Conservation (phyloP, 2,888 invertebrate species). For the Chrysolina americana region DNA sequence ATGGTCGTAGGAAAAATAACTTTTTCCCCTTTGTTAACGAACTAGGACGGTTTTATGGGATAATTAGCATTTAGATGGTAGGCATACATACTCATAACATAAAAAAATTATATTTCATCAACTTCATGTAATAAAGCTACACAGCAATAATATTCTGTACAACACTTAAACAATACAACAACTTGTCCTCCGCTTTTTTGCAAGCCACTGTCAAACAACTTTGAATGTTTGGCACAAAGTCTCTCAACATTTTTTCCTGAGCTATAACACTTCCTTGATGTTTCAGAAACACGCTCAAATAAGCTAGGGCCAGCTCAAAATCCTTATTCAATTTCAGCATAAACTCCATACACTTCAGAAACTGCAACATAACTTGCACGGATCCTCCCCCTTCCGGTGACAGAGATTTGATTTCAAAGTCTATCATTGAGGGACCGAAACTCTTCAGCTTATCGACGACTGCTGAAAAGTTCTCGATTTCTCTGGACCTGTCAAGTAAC, state of each 20-base stretch:
- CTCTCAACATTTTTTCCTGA: slow-evolving; percentile 72
- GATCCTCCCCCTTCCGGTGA: slow-evolving; percentile 85
- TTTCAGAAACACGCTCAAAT: slow-evolving; percentile 90
- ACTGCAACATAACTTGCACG: slow-evolving; percentile 80
- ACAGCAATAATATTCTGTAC: slow-evolving; percentile 81
- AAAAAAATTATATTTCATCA: background rate
- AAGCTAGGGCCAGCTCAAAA: slow-evolving; percentile 93
- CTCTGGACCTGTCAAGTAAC: slow-evolving; percentile 72
- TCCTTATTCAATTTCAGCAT: slow-evolving; percentile 83
- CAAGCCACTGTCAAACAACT: slow-evolving; percentile 76
- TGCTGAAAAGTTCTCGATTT: slow-evolving; percentile 71
- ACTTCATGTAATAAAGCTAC: slow-evolving; percentile 40
- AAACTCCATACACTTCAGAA: slow-evolving; percentile 80
- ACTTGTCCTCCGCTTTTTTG: slow-evolving; percentile 77
- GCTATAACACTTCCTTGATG: slow-evolving; percentile 78
- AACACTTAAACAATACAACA: slow-evolving; percentile 83
- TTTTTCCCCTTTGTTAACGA: no score
- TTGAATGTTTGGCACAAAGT: slow-evolving; percentile 74
- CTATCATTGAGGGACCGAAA: slow-evolving; percentile 87
- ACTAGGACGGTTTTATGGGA: no score
- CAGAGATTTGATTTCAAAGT: slow-evolving; percentile 88
- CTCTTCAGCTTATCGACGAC: slow-evolving; percentile 78
- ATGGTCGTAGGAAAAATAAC: no score
- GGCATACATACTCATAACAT: background rate
- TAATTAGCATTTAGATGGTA: background rate